phyloP scores from a whole-genome alignment of 2,888 invertebrate species.

The Caradrina clavipalpis region DNA sequence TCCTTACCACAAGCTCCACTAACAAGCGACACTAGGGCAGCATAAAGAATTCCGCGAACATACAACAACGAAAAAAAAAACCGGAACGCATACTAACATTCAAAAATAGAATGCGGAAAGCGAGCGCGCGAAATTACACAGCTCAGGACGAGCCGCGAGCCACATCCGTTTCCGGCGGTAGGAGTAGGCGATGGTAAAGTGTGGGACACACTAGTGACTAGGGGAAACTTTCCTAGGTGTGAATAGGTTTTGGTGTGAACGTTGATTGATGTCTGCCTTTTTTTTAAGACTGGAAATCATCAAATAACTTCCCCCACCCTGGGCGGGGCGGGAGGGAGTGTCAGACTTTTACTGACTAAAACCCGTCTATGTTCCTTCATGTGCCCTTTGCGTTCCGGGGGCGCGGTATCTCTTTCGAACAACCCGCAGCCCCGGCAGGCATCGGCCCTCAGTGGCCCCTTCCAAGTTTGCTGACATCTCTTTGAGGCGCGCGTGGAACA shows the following conservation, averaged over 20 bases:
- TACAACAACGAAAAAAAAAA: conserved; percentile 43
- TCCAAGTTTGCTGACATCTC: too few relatives aligned
- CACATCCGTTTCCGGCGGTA: conserved; percentile 73
- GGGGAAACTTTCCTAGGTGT: conserved; percentile 34
- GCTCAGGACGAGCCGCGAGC: conserved; percentile 73
- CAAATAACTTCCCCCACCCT: too few relatives aligned
- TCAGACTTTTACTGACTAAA: too few relatives aligned
- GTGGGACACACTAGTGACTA: conserved; percentile 33
- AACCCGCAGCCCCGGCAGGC: too few relatives aligned
- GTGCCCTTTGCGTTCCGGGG: too few relatives aligned
- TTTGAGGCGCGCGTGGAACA: too few relatives aligned
- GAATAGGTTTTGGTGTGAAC: conserved; percentile 18
- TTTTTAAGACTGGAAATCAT: too few relatives aligned
- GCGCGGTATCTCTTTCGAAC: too few relatives aligned
- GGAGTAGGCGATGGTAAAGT: conserved; percentile 59
- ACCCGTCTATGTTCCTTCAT: too few relatives aligned
- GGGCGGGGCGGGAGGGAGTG: too few relatives aligned
- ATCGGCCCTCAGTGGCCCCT: too few relatives aligned
- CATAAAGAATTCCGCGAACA: conserved; percentile 49
- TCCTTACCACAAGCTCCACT: conserved; percentile 5
- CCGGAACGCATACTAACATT: conserved; percentile 67
- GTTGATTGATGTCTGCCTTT: conserved; percentile 30
- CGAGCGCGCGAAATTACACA: conserved; percentile 78
- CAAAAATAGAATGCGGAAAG: conserved; percentile 75
- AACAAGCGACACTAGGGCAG: conserved; percentile 46